A percentile compares a stretch with the other conserved stretches of the same genome.
These are phyloP conservation scores for Peromyscus attwateri DNA, from an alignment of 2,797 vertebrate species.

Conservation along the genomic window DNA sequence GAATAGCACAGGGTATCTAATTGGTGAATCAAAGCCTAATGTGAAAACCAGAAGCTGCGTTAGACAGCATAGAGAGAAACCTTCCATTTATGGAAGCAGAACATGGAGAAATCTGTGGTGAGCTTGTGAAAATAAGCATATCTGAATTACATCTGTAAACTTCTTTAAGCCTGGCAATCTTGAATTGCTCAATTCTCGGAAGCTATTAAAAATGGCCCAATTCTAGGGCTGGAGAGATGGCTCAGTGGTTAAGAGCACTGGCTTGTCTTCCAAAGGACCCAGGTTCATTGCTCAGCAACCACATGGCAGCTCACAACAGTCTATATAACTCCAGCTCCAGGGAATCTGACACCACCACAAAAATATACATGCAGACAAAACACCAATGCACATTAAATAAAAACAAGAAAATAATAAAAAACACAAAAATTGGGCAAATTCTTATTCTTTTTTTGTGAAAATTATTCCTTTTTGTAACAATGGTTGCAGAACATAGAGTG, in stretches of 20 bases:
- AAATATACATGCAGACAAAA: neutral
- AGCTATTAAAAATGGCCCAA: neutral
- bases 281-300: neutral
- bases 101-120: neutral
- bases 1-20: neutral
- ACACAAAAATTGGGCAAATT: neutral
- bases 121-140: neutral
- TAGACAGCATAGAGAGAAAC: neutral
- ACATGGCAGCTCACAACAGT: too few relatives aligned
- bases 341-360: too few relatives aligned
- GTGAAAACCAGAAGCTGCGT: neutral
- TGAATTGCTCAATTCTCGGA: neutral
- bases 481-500: neutral
- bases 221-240: neutral
- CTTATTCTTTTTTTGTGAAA: neutral
- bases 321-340: neutral
- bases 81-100: neutral
- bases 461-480: neutral
- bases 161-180: neutral
- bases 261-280: too few relatives aligned
- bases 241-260: neutral
- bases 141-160: too few relatives aligned
- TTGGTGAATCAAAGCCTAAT: neutral
- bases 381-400: neutral
- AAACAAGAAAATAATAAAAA: neutral